A percentile compares a stretch with the other conserved stretches of the same genome.
phyloP scores from a whole-genome alignment of 2,888 invertebrate species.

The Fissipunctia ypsillon region DNA sequence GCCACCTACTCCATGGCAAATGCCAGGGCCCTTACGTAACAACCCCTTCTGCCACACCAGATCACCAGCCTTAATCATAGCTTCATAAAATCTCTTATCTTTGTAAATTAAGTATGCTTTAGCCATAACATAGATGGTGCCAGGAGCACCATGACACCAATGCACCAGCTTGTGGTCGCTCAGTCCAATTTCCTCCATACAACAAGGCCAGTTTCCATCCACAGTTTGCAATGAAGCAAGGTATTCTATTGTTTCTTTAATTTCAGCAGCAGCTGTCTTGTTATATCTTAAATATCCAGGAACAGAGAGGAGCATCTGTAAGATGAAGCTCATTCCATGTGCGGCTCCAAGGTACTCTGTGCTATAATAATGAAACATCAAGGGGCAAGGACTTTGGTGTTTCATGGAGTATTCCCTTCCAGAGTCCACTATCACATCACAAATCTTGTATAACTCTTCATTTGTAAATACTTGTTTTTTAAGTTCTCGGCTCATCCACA shows the following conservation, averaged over 20 bases:
- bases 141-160: constrained; percentile 98
- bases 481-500: constrained; percentile 92
- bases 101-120: constrained; percentile 94
- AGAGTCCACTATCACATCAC: constrained; percentile 92
- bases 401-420: constrained; percentile 92
- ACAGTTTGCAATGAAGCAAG: constrained; percentile 92
- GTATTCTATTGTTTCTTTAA: constrained; percentile 92
- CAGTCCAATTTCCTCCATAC: constrained; percentile 92
- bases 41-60: constrained; percentile 96
- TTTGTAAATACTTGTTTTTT: constrained; percentile 82
- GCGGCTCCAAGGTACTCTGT: constrained; percentile 94
- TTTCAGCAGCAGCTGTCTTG: constrained; percentile 88
- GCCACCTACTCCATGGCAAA: constrained; percentile 97
- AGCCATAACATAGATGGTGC: constrained; percentile 95
- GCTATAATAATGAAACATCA: constrained; percentile 95
- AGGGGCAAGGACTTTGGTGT: constrained; percentile 91
- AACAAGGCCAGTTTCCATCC: constrained; percentile 94
- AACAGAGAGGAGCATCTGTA: constrained; percentile 89
- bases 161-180: constrained; percentile 94
- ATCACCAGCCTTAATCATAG: constrained; percentile 93
- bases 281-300: constrained; percentile 90
- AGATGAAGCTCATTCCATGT: constrained; percentile 90
- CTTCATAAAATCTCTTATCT: constrained; percentile 93
- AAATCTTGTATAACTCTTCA: constrained; percentile 91
- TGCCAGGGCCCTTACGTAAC: constrained; percentile 96